Evolutionary conservation across 2,888 invertebrate genomes (phyloP).

Genomic region (Nephrocerus scutellatus): DNA sequence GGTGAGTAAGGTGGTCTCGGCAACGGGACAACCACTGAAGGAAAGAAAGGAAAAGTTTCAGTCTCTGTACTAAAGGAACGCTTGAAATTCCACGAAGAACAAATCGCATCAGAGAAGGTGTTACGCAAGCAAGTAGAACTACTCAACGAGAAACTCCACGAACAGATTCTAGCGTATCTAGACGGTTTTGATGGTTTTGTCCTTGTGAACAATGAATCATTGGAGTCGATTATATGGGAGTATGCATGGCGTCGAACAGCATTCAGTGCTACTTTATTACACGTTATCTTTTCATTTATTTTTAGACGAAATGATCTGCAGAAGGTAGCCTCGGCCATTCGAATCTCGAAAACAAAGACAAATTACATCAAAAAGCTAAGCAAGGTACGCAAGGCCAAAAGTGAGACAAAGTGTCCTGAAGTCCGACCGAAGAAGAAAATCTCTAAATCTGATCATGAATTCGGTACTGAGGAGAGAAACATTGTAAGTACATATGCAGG

Average conservation of each 20-base stretch:
- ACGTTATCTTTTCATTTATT: too few species aligned
- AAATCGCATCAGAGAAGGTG: conserved; percentile 56
- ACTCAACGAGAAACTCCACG: conserved; percentile 55
- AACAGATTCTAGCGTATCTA: conserved; percentile 52
- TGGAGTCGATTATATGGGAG: conserved; percentile 36
- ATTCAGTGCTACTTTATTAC: too few species aligned
- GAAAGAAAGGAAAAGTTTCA: conserved; percentile 33
- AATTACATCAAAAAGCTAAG: too few species aligned
- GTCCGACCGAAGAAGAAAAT: conserved; percentile 39
- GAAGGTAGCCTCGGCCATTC: conserved; percentile 31
- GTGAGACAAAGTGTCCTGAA: conserved; percentile 41
- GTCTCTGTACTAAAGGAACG: conserved; percentile 33
- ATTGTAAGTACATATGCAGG: too few species aligned
- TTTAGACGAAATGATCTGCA: conserved; percentile 29
- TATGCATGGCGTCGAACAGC: conserved; percentile 26
- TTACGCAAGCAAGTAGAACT: conserved; percentile 58
- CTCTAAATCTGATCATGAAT: conserved; percentile 43
- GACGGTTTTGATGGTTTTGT: conserved; percentile 33
- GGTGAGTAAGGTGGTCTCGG: too few species aligned
- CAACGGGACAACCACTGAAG: conserved; percentile 28
- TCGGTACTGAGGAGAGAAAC: too few species aligned
- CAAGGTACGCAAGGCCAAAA: conserved; percentile 42
- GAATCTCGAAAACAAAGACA: too few species aligned
- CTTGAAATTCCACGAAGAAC: conserved; percentile 51
- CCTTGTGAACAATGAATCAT: conserved; percentile 30